Percentiles rank a stretch among this genome's conserved stretches.
These are phyloP conservation scores for Trialeurodes vaporariorum DNA, from an alignment of 1,140 invertebrate species.

Conservation along the genomic window DNA sequence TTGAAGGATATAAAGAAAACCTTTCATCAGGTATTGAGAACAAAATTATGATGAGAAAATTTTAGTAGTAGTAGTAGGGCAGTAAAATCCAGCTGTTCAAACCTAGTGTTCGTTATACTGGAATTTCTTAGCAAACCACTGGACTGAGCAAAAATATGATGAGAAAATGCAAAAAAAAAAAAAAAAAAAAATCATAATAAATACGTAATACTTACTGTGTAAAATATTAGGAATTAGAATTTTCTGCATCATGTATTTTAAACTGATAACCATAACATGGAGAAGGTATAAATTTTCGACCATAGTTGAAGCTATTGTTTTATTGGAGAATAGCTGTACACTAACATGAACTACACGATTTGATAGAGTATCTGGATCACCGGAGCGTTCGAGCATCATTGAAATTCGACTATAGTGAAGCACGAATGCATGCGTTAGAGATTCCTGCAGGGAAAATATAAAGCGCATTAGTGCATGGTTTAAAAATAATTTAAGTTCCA, in stretches of 20 bases:
- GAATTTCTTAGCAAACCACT: too few species aligned
- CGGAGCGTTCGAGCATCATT: conserved; percentile 72
- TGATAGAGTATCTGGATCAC: conserved; percentile 78
- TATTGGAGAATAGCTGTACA: conserved; percentile 90
- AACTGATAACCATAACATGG: conserved; percentile 86
- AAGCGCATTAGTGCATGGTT: background rate
- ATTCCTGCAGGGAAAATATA: conserved; percentile 47
- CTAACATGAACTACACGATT: conserved; percentile 94
- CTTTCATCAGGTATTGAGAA: too few species aligned
- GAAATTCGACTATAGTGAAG: conserved; percentile 91
- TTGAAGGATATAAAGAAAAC: too few species aligned
- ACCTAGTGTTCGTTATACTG: too few species aligned
- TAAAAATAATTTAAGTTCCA: too few species aligned
- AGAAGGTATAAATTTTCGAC: conserved; percentile 78
- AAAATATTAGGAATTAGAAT: conserved; percentile 77
- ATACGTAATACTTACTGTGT: conserved; percentile 47
- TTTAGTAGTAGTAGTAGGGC: too few species aligned
- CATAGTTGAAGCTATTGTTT: conserved; percentile 78
- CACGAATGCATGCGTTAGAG: conserved; percentile 86
- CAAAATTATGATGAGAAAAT: too few species aligned
- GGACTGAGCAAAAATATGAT: too few species aligned
- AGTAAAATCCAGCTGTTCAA: too few species aligned
- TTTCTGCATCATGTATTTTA: conserved; percentile 87
- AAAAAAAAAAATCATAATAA: background rate
- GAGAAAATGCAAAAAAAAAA: too few species aligned